Evolutionary conservation across 2,888 invertebrate genomes (phyloP).

Genomic region (Julus scanicus): DNA sequence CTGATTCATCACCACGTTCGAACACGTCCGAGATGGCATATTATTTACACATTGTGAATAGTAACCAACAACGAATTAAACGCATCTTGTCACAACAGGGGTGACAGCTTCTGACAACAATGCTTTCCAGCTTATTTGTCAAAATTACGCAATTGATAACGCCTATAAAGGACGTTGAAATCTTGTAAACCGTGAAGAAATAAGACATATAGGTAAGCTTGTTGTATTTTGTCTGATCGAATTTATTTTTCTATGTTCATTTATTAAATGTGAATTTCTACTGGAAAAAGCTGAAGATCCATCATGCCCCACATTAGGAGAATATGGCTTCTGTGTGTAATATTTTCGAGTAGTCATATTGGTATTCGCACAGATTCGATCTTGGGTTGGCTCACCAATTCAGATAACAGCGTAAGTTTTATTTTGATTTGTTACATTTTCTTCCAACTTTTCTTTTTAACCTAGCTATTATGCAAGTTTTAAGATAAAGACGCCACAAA

Average conservation of each 20-base stretch:
- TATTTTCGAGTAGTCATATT: not conserved
- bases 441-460: no score
- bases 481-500: no score
- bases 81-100: conserved; percentile 10
- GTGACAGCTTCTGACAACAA: not conserved
- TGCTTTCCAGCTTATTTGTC: not conserved
- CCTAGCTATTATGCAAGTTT: no score
- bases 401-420: not conserved
- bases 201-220: not conserved
- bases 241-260: not conserved
- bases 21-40: not conserved
- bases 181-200: not conserved
- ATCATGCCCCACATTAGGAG: not conserved
- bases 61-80: conserved; percentile 23
- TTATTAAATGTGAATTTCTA: not conserved
- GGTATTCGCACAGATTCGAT: not conserved
- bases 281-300: not conserved
- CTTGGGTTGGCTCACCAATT: not conserved
- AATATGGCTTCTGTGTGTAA: not conserved
- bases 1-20: not conserved
- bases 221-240: not conserved
- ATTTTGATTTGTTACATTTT: not conserved
- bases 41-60: not conserved
- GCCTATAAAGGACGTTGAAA: not conserved
- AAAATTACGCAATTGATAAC: not conserved